phyloP scores from a whole-genome alignment of 2,888 invertebrate species.

The Salticus scenicus region DNA sequence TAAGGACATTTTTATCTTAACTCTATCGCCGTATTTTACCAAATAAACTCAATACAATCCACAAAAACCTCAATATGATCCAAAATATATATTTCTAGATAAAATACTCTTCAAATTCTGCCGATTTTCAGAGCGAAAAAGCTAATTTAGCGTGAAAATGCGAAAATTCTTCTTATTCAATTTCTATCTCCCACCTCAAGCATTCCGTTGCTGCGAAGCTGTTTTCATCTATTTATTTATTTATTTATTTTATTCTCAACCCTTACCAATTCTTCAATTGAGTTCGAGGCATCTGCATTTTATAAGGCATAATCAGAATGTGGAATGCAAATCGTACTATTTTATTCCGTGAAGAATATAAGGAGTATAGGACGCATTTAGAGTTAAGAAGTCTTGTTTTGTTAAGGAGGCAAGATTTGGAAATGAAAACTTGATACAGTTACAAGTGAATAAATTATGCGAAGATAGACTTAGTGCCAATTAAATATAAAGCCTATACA shows the following conservation, averaged over 20 bases:
- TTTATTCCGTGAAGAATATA: neutral
- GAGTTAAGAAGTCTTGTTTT: too few relatives aligned
- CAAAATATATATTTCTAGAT: too few relatives aligned
- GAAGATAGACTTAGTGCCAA: too few relatives aligned
- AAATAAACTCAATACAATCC: too few relatives aligned
- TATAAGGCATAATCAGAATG: neutral
- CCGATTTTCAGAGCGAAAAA: neutral
- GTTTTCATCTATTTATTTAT: neutral
- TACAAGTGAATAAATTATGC: too few relatives aligned
- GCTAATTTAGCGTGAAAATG: constrained; percentile 14
- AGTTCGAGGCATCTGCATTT: neutral
- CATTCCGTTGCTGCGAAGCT: neutral
- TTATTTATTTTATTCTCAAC: neutral
- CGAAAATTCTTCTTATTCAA: constrained; percentile 12
- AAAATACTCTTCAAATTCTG: neutral
- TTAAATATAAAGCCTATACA: too few relatives aligned
- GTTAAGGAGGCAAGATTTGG: too few relatives aligned
- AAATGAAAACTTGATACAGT: too few relatives aligned
- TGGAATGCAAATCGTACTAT: neutral
- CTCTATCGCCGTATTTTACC: too few relatives aligned
- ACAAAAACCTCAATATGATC: too few relatives aligned
- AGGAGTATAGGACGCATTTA: too few relatives aligned
- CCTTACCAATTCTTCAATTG: neutral
- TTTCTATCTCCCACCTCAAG: constrained; percentile 10
- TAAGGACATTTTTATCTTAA: too few relatives aligned